Evolutionary conservation across 1,140 invertebrate species (phyloP).

Genomic region (Camponotus pennsylvanicus): DNA sequence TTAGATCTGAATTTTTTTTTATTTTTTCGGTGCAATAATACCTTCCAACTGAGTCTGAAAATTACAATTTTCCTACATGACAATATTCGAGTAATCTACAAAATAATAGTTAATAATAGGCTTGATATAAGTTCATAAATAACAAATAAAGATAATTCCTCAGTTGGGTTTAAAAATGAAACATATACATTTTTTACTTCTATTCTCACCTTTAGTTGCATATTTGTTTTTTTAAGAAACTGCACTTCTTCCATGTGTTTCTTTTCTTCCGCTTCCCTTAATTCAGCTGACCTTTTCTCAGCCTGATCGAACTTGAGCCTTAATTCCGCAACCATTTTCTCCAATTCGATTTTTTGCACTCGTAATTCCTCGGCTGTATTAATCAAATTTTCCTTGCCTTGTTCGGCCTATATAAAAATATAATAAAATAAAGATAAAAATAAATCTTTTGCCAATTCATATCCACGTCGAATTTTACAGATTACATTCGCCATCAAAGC

Average conservation of each 20-base stretch:
- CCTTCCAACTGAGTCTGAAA: slow-evolving; percentile 95
- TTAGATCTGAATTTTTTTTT: slow-evolving; percentile 75
- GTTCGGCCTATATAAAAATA: slow-evolving; percentile 84
- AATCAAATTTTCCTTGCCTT: slow-evolving; percentile 91
- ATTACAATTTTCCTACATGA: slow-evolving; percentile 63
- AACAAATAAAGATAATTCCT: not conserved
- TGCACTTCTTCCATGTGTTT: slow-evolving; percentile 96
- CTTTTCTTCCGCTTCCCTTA: slow-evolving; percentile 94
- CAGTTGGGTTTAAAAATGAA: slow-evolving; percentile 6
- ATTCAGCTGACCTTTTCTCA: slow-evolving; percentile 94
- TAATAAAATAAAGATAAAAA: not conserved
- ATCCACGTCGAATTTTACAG: not conserved
- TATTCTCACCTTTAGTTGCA: slow-evolving; percentile 93
- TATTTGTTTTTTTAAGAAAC: slow-evolving; percentile 97
- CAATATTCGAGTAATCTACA: not conserved
- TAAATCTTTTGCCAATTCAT: slow-evolving; percentile 14
- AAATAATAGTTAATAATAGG: slow-evolving; percentile 49
- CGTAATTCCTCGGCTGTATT: slow-evolving; percentile 88
- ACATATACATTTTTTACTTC: slow-evolving; percentile 16
- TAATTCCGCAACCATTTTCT: slow-evolving; percentile 93
- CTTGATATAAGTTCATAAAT: slow-evolving; percentile 49
- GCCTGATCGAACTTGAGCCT: slow-evolving; percentile 94
- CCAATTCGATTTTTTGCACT: slow-evolving; percentile 91
- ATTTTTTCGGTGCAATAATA: slow-evolving; percentile 96
- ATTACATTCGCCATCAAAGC: not conserved